Percentiles rank a stretch among this genome's conserved stretches.
These are phyloP conservation scores for Halcyon senegalensis DNA, from an alignment of 2,113 vertebrate genomes.

Conservation along the genomic window DNA sequence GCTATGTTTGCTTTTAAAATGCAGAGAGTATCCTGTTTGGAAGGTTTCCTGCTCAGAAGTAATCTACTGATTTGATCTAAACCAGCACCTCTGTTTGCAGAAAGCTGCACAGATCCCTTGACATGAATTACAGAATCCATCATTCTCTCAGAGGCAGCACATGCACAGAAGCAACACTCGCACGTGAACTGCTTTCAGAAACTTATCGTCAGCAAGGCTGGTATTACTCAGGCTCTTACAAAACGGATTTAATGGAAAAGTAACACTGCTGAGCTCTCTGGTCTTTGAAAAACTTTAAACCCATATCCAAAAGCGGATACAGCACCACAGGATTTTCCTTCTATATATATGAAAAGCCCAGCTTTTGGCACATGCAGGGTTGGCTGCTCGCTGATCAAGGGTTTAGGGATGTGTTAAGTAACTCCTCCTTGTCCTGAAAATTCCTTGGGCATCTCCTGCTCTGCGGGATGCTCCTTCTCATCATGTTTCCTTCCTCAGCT, in stretches of 20 bases:
- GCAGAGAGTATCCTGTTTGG: background rate
- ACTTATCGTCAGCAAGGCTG: background rate
- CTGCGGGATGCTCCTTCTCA: background rate
- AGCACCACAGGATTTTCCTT: background rate
- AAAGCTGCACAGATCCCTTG: background rate
- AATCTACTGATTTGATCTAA: background rate
- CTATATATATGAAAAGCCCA: background rate
- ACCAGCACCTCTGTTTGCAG: background rate
- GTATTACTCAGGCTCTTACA: background rate
- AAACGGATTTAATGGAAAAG: background rate
- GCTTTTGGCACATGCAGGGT: background rate
- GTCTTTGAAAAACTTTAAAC: background rate
- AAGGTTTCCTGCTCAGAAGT: background rate
- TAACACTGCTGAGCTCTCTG: background rate
- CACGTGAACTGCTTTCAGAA: background rate
- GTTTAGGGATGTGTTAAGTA: background rate
- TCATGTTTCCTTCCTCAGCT: background rate
- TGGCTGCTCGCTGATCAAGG: background rate
- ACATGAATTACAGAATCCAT: background rate
- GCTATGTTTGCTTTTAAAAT: background rate
- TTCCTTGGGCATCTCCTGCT: background rate
- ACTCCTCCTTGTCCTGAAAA: background rate
- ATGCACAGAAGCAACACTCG: background rate
- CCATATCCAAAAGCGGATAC: background rate
- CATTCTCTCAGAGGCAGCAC: background rate